phyloP scores from a whole-genome alignment of 2,888 invertebrate genomes.

The Acanthosepion pharaonis region DNA sequence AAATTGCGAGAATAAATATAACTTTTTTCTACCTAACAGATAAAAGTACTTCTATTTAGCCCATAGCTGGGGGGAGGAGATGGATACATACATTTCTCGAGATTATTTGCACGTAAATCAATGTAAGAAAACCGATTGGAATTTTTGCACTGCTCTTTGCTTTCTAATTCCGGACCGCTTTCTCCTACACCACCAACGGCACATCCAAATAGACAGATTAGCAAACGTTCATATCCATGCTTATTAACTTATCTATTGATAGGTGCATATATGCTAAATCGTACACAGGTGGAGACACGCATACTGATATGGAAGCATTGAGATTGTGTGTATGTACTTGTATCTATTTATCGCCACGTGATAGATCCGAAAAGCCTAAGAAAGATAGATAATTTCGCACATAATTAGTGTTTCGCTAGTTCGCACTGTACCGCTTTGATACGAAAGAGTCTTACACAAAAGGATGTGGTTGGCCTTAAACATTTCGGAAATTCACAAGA shows the following conservation, averaged over 20 bases:
- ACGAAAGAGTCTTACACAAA: background rate
- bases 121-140: no score
- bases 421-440: background rate
- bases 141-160: no score
- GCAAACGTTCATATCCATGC: no score
- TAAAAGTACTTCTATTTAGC: no score
- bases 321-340: background rate
- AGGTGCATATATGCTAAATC: background rate
- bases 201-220: no score
- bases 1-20: no score
- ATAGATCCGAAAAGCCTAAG: background rate
- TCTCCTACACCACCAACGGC: no score
- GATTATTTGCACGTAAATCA: no score
- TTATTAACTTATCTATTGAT: background rate
- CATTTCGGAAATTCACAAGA: conserved; percentile 33
- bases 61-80: no score
- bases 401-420: background rate
- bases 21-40: no score
- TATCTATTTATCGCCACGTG: background rate
- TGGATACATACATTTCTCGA: no score
- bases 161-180: no score
- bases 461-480: background rate
- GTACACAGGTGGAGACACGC: background rate
- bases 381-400: background rate
- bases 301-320: background rate